These are phyloP conservation scores for Tetramorium simillimum DNA, from an alignment of 1,140 invertebrate genomes.

Conservation along the genomic window DNA sequence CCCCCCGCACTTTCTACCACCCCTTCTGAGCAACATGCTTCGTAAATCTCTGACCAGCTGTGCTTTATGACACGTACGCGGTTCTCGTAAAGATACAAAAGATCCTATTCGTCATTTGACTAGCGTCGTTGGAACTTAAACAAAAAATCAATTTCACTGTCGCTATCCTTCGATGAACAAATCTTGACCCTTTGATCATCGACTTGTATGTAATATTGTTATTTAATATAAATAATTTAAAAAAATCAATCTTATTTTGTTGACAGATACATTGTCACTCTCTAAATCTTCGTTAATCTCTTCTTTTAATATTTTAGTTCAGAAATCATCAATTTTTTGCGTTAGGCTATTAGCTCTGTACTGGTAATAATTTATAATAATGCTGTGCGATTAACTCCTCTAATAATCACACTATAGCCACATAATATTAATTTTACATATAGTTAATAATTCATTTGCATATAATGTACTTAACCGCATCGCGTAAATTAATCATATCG, in stretches of 20 bases:
- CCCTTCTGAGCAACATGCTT: constrained; percentile 62
- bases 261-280: neutral
- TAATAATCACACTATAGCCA: neutral
- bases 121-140: constrained; percentile 2
- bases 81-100: constrained; percentile 64
- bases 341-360: neutral
- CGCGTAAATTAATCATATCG: neutral
- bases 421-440: constrained; percentile 29
- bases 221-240: neutral
- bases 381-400: constrained; percentile 11
- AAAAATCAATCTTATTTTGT: neutral
- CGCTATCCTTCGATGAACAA: neutral
- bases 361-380: constrained; percentile 16
- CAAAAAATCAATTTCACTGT: constrained; percentile 33
- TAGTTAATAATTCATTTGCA: constrained; percentile 32
- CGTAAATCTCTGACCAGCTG: constrained; percentile 80
- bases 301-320: neutral
- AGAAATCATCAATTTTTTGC: neutral
- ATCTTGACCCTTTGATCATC: neutral
- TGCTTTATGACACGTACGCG: constrained; percentile 75
- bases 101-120: constrained; percentile 66
- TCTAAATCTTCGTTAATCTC: neutral
- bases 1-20: neutral
- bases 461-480: neutral
- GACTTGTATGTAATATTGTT: neutral